phyloP scores from a whole-genome alignment of 2,113 vertebrate genomes.

The Hypanus sabinus region DNA sequence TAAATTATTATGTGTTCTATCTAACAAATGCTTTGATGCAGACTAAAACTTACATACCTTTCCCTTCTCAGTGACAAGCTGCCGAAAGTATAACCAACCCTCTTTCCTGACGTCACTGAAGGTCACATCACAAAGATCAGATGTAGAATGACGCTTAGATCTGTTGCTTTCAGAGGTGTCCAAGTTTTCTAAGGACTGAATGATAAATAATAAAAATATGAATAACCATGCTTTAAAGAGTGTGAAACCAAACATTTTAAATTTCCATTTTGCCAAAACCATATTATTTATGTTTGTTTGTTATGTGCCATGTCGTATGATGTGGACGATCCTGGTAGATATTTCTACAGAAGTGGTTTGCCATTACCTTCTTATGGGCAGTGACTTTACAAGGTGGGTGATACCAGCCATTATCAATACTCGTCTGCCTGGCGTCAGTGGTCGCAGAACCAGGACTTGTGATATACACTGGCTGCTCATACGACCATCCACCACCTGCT shows the following conservation, averaged over 20 bases:
- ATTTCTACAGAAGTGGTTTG: too few relatives aligned
- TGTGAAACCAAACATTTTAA: neutral
- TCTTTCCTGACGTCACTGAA: constrained; percentile 79
- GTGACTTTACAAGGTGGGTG: too few relatives aligned
- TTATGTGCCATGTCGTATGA: too few relatives aligned
- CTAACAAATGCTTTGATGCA: neutral
- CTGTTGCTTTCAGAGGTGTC: constrained; percentile 73
- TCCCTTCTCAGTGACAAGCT: constrained; percentile 93
- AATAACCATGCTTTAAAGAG: neutral
- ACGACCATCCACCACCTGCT: too few relatives aligned
- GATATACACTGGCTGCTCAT: too few relatives aligned
- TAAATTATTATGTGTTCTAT: too few relatives aligned
- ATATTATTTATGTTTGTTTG: neutral
- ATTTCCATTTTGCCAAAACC: neutral
- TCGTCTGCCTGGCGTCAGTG: too few relatives aligned
- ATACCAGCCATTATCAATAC: too few relatives aligned
- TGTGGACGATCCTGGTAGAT: too few relatives aligned
- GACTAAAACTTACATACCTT: constrained; percentile 61
- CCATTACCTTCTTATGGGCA: too few relatives aligned
- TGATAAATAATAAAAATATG: constrained; percentile 24
- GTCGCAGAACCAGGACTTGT: too few relatives aligned
- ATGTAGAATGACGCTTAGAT: constrained; percentile 86
- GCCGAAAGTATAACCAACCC: constrained; percentile 92
- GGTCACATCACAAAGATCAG: constrained; percentile 78
- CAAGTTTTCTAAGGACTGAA: constrained; percentile 81